Evolutionary conservation across 2,888 invertebrate genomes (phyloP).

Genomic region (Hoplodrina blanda): DNA sequence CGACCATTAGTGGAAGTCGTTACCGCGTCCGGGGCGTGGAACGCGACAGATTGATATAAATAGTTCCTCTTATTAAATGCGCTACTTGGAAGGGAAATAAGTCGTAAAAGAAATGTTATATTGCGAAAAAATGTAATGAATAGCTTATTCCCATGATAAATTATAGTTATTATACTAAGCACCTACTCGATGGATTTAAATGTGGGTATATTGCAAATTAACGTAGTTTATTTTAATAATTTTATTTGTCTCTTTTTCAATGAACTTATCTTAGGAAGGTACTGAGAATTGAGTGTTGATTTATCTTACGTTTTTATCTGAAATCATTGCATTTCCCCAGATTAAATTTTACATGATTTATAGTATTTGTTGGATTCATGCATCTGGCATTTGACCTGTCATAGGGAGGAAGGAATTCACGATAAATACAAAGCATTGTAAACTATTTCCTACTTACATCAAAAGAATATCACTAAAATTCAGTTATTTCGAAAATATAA

Average conservation of each 20-base stretch:
- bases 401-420: background rate
- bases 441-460: too few species aligned
- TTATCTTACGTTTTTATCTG: background rate
- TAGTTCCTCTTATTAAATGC: conserved; percentile 80
- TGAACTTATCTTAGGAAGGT: background rate
- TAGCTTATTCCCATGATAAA: conserved; percentile 51
- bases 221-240: conserved; percentile 30
- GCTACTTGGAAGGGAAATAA: conserved; percentile 69
- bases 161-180: conserved; percentile 43
- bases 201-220: conserved; percentile 39
- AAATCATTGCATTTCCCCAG: background rate
- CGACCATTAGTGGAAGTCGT: conserved; percentile 78
- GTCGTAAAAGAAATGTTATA: conserved; percentile 67
- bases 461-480: too few species aligned
- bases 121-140: conserved; percentile 58
- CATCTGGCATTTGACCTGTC: background rate
- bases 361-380: too few species aligned
- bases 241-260: conserved; percentile 10
- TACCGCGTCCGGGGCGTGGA: conserved; percentile 79
- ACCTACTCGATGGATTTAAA: conserved; percentile 52
- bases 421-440: too few species aligned
- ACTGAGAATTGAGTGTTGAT: background rate
- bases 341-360: background rate
- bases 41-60: conserved; percentile 86
- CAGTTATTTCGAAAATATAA: too few species aligned